Evolutionary conservation across 2,888 invertebrate species (phyloP).

Genomic region (Malthinus seriepunctatus): DNA sequence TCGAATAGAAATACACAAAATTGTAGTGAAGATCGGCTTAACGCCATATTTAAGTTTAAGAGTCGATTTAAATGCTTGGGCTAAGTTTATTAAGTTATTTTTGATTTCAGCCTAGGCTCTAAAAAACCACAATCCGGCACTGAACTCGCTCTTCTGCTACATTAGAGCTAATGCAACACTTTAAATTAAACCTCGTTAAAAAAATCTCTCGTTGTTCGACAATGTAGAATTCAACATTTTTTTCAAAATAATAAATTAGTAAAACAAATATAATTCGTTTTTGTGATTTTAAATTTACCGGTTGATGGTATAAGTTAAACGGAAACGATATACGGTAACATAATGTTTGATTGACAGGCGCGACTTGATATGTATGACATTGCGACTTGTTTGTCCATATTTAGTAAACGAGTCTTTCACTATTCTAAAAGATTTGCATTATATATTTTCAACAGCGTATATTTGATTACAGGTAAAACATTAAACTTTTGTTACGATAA

Average conservation of each 20-base stretch:
- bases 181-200: too few species aligned
- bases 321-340: constrained; percentile 41
- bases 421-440: constrained; percentile 21
- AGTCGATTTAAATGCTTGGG: too few species aligned
- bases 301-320: constrained; percentile 41
- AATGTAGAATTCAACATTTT: too few species aligned
- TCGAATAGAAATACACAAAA: too few species aligned
- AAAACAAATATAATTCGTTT: constrained; percentile 46
- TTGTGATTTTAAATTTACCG: constrained; percentile 46
- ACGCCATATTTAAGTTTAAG: too few species aligned
- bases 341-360: constrained; percentile 47
- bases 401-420: constrained; percentile 21
- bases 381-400: constrained; percentile 24
- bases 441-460: constrained; percentile 10
- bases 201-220: not conserved
- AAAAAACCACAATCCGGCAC: too few species aligned
- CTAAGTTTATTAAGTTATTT: too few species aligned
- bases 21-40: too few species aligned
- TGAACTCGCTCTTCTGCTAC: too few species aligned
- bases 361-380: constrained; percentile 38
- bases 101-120: too few species aligned
- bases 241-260: constrained; percentile 35
- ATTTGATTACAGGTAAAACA: constrained; percentile 1
- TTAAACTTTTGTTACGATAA: not conserved
- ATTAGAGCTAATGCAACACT: too few species aligned